Percentiles rank a stretch among this genome's conserved stretches.
Evolutionary conservation across 2,888 invertebrate genomes (phyloP).

Genomic region (Synanthedon formicaeformis): DNA sequence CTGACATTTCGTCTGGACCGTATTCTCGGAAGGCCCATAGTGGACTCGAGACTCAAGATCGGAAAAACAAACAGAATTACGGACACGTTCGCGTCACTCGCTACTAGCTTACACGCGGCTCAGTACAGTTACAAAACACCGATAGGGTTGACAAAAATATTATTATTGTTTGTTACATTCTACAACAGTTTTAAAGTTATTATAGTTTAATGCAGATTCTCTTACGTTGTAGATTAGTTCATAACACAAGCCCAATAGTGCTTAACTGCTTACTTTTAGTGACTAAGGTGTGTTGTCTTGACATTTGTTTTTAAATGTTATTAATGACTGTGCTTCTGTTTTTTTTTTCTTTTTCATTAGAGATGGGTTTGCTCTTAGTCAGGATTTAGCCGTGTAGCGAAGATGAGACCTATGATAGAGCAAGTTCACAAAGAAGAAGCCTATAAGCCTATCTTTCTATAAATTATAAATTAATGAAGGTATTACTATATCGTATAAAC

Average conservation of each 20-base stretch:
- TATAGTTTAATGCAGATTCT: too few species aligned
- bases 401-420: too few species aligned
- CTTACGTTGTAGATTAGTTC: neutral
- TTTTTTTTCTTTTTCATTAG: too few species aligned
- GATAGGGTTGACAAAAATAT: conserved; percentile 28
- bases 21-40: conserved; percentile 37
- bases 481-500: too few species aligned
- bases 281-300: too few species aligned
- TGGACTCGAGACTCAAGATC: conserved; percentile 9
- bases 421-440: too few species aligned
- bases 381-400: too few species aligned
- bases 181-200: too few species aligned
- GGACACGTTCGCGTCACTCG: conserved; percentile 52
- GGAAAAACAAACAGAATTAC: conserved; percentile 57
- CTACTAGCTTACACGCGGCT: conserved; percentile 59
- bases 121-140: conserved; percentile 31
- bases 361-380: too few species aligned
- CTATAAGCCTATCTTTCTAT: neutral
- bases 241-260: neutral
- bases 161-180: too few species aligned
- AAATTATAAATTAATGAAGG: neutral
- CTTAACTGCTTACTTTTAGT: neutral
- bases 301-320: too few species aligned
- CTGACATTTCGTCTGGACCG: conserved; percentile 1
- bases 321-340: too few species aligned